phyloP scores from a whole-genome alignment of 2,113 vertebrate species.

The Phoxinus phoxinus region DNA sequence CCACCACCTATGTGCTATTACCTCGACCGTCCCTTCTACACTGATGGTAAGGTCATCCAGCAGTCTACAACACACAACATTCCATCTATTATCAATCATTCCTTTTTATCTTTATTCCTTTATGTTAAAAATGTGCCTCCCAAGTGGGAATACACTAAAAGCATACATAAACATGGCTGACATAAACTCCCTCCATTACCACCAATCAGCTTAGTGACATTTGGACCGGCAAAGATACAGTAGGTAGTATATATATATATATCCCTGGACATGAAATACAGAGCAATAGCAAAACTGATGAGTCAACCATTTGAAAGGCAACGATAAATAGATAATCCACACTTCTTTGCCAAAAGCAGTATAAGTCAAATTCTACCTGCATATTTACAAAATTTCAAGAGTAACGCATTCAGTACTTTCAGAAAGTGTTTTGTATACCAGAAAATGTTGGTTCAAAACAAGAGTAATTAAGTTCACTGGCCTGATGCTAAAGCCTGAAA shows the following conservation, averaged over 20 bases:
- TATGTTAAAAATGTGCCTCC: slow-evolving; percentile 32
- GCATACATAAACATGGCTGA: slow-evolving; percentile 29
- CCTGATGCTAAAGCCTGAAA: neutral
- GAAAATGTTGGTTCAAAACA: neutral
- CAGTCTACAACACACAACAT: slow-evolving; percentile 8
- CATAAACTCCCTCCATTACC: slow-evolving; percentile 31
- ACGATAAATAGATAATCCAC: neutral
- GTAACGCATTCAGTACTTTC: neutral
- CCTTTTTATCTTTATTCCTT: slow-evolving; percentile 22
- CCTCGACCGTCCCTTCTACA: neutral
- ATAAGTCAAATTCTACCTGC: neutral
- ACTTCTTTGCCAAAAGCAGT: slow-evolving; percentile 17
- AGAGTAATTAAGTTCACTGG: neutral
- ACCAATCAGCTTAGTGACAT: slow-evolving; percentile 53
- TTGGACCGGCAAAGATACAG: slow-evolving; percentile 13
- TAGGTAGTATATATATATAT: slow-evolving; percentile 31
- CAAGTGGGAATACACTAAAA: slow-evolving; percentile 34
- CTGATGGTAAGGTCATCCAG: slow-evolving; percentile 41
- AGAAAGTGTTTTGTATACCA: neutral
- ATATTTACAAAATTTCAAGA: slow-evolving; percentile 1
- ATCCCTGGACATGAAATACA: slow-evolving; percentile 57
- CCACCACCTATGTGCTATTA: slow-evolving; percentile 6
- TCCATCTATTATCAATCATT: slow-evolving; percentile 43
- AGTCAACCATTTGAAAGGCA: slow-evolving; percentile 24
- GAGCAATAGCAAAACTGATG: slow-evolving; percentile 54